These are phyloP conservation scores for Oedothorax gibbosus DNA, from an alignment of 1,140 invertebrate genomes.

Conservation along the genomic window DNA sequence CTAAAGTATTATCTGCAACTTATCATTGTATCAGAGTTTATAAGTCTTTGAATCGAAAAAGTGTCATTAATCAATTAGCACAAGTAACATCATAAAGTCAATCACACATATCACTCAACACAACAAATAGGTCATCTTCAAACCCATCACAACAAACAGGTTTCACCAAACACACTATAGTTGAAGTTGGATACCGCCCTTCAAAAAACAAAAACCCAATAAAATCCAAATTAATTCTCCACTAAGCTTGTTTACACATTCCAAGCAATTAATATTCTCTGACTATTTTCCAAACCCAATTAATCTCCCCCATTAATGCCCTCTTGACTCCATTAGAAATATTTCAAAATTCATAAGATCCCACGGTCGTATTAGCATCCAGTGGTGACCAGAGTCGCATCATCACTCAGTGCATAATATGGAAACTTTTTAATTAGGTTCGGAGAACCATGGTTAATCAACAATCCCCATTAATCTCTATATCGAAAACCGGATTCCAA, in stretches of 20 bases:
- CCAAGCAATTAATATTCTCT: background rate
- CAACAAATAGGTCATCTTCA: too few relatives aligned
- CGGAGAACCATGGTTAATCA: background rate
- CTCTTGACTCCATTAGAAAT: constrained; percentile 15
- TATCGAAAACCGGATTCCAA: constrained; percentile 42
- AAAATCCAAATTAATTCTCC: background rate
- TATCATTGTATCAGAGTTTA: too few relatives aligned
- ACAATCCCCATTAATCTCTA: constrained; percentile 44
- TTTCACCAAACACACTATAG: too few relatives aligned
- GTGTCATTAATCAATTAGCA: too few relatives aligned
- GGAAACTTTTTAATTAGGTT: constrained; percentile 36
- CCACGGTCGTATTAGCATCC: background rate
- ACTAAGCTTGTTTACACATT: constrained; percentile 15
- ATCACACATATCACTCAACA: too few relatives aligned
- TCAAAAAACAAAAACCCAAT: constrained; percentile 2
- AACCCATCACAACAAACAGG: too few relatives aligned
- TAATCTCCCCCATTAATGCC: constrained; percentile 9
- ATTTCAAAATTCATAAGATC: constrained; percentile 12
- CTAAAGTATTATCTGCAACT: too few relatives aligned
- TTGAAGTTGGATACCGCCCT: too few relatives aligned
- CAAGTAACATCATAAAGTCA: too few relatives aligned
- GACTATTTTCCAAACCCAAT: background rate
- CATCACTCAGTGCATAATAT: constrained; percentile 25
- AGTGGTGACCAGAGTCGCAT: background rate
- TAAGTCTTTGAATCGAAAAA: too few relatives aligned